Base-by-base conservation (phyloP, 2,113 vertebrate genomes). In the Scophthalmus maximus region DNA sequence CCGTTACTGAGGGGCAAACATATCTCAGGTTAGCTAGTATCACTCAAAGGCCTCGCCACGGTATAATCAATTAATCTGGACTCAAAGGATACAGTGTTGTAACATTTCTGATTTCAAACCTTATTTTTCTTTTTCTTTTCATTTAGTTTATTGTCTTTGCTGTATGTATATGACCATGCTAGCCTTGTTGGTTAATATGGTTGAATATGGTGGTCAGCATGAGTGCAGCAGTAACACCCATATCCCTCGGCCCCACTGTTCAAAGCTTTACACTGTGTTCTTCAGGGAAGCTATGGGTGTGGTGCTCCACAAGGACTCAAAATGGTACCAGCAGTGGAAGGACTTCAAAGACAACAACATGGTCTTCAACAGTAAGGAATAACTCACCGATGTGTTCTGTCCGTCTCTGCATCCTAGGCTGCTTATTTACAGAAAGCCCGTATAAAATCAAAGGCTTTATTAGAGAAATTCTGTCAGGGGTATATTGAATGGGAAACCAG, bases 251-350 rank as follows among this genome's bases (percentile, higher is more conserved):
- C n/a, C 32, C 52, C 0, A 0, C 18, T 17, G 20, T 40, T 15
- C 44, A 1, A 77, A 42, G 5, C 11, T 42, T 68, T 30, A 12
- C 30, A 61, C 3, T 86, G 5, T 85, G 26, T 76, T 42, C 40
- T 66, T n/a, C 57, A 99, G 97, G 89, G 96, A 99, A 58, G 96
- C 95, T 2, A 91, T 95, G 92, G 97, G 96, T 0, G 87, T 99
- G 6, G 97, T 99, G 73, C 91, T 99, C 23, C 97, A 99, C 83
- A 99, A 97, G 70, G 97, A 99, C 90, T 99, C 97, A 3, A 98
- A 94, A 46, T 99, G 98, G 98, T 96, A 95, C 87, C 97, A 98
- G 81, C 97, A 99, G 87, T 99, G 98, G 98, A 99, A 96, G 62
- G 97, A 99, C 64, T 99, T 99, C 91, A 98, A 95, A 91, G 97